A percentile compares a stretch with the other conserved stretches of the same genome.
Conservation (phyloP, 2,888 invertebrate genomes). For the Torymus texanus region DNA sequence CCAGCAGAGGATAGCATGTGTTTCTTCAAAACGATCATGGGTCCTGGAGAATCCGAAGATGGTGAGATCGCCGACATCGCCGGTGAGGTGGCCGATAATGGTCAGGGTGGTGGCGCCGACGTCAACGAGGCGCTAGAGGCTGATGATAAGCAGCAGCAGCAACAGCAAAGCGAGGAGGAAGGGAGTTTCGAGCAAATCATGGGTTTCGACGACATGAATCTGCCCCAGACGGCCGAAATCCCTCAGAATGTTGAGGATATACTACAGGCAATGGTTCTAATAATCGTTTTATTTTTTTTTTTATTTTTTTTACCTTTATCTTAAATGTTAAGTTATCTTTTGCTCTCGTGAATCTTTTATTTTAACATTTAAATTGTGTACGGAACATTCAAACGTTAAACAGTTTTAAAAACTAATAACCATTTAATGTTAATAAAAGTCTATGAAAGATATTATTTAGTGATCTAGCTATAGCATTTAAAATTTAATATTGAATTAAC, state of each 20-base stretch:
- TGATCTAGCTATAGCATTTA: too few species aligned
- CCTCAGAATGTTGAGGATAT: conserved; percentile 81
- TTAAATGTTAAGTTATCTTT: too few species aligned
- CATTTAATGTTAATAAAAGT: too few species aligned
- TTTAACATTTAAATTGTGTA: too few species aligned
- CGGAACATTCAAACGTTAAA: too few species aligned
- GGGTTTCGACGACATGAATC: conserved; percentile 66
- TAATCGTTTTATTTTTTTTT: conserved; percentile 64
- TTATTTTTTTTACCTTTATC: background rate
- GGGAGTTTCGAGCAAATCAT: conserved; percentile 66
- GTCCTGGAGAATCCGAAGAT: conserved; percentile 48
- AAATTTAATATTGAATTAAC: too few species aligned
- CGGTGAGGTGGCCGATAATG: conserved; percentile 65
- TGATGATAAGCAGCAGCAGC: conserved; percentile 44
- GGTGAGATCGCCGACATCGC: conserved; percentile 64
- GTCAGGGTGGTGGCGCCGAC: conserved; percentile 56
- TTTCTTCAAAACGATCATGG: conserved; percentile 60
- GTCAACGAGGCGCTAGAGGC: conserved; percentile 53
- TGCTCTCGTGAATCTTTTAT: too few species aligned
- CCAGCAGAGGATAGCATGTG: conserved; percentile 73
- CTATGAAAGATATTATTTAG: too few species aligned
- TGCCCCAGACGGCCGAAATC: conserved; percentile 77
- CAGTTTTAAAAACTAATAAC: too few species aligned
- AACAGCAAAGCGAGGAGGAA: conserved; percentile 42
- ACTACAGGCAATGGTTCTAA: conserved; percentile 81